These are phyloP conservation scores for Homarus gammarus DNA, from an alignment of 2,888 invertebrate species.

Conservation along the genomic window DNA sequence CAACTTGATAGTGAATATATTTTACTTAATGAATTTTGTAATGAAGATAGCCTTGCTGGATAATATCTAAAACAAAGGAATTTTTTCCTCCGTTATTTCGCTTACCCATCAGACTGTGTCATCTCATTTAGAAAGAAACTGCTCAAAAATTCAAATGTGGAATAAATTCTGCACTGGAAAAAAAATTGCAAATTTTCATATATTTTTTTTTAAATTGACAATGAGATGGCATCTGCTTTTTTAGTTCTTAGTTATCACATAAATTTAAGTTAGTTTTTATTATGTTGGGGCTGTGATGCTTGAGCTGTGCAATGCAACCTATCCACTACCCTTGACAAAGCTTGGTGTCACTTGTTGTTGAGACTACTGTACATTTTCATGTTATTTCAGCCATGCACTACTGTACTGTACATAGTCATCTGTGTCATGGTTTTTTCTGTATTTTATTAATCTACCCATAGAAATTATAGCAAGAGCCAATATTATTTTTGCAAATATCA, in stretches of 20 bases:
- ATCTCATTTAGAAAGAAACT: slow-evolving; percentile 52
- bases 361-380: neutral
- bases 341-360: neutral
- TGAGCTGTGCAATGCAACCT: slow-evolving; percentile 54
- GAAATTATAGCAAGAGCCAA: slow-evolving; percentile 2
- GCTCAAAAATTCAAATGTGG: neutral
- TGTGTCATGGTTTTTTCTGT: slow-evolving; percentile 9
- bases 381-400: slow-evolving; percentile 3
- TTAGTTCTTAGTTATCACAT: slow-evolving; percentile 49
- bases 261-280: slow-evolving; percentile 62
- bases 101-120: slow-evolving; percentile 67
- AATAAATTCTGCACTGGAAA: neutral
- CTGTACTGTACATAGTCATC: slow-evolving; percentile 18
- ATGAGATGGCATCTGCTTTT: slow-evolving; percentile 68
- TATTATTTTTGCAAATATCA: neutral
- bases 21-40: neutral
- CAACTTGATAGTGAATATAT: neutral
- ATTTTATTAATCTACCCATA: slow-evolving; percentile 5
- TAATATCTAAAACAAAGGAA: slow-evolving; percentile 7
- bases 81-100: slow-evolving; percentile 22
- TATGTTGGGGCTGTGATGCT: slow-evolving; percentile 67
- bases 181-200: neutral
- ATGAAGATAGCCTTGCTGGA: neutral
- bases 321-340: slow-evolving; percentile 8
- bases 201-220: neutral